Evolutionary conservation across 53 echinoderm and acorn worm species (phyloP), one percentile per base, ranked within the genome.

Genomic region (Holothuria scabra): DNA sequence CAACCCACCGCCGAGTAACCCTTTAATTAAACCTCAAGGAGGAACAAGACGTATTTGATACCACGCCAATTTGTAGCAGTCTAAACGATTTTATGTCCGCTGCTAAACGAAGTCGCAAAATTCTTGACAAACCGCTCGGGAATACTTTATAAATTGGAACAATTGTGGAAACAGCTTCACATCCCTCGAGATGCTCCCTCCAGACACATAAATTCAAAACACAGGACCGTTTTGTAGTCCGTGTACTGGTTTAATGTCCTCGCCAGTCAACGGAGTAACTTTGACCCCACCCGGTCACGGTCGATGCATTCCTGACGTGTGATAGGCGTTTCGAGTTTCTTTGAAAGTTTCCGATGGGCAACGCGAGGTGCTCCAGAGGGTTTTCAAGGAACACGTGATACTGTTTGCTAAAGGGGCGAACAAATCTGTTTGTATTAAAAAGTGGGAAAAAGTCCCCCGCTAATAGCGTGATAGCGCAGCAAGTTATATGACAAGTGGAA

Each of bases 81-180:
- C 30, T 33, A 26, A 66, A 66, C 31, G 30, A 19, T 48, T 48
- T 48, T 12, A 48, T 48, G 48, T 48, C 11, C 48, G 48, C 48
- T 48, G 48, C 48, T 48, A 48, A 48, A 48, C 48, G 48, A 48
- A 48, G 48, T 48, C 48, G 44, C 31, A 21, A 35, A 71, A 71
- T 71, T 71, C 71, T 46, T 71, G 30, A 71, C 46, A 70, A 70
- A n/a, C 70, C 67, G 21, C 67, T 18, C 32, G 67, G 67, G 67
- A 67, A 67, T 67, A 22, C 44, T 5, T 37, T 16, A 24, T 70
- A 71, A 71, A 71, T 71, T 71, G 71, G 71, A 71, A 44, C 71
- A 71, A 71, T 71, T 71, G 71, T 71, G 71, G n/a, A 71, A 71
- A 25, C 21, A 20, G 71, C 71, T 41, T 23, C 23, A 18, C 19